A percentile compares a stretch with the other conserved stretches of the same genome.
Evolutionary conservation across 2,113 vertebrate species (phyloP).

Genomic region (Nerophis ophidion): DNA sequence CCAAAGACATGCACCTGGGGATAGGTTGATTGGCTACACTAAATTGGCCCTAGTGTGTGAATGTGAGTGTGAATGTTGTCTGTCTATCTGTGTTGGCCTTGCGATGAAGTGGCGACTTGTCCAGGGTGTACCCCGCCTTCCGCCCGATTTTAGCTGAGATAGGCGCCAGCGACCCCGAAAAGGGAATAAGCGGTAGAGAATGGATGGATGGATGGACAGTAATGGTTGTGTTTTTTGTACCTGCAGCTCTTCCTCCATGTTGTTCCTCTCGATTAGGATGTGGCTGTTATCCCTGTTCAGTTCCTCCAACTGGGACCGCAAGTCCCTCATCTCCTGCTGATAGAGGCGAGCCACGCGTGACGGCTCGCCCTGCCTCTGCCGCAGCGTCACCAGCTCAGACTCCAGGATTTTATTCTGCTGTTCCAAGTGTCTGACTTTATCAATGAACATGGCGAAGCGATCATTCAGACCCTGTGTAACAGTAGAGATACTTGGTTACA

Average conservation of each 20-base stretch:
- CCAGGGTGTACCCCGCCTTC: too few relatives aligned
- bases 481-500: neutral
- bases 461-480: constrained; percentile 73
- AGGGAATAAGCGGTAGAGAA: too few relatives aligned
- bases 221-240: constrained; percentile 16
- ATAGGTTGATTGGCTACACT: too few relatives aligned
- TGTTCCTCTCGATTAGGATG: constrained; percentile 75
- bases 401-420: constrained; percentile 79
- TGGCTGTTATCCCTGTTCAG: constrained; percentile 71
- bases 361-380: constrained; percentile 75
- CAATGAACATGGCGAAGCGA: constrained; percentile 83
- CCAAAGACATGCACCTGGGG: too few relatives aligned
- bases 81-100: too few relatives aligned
- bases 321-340: constrained; percentile 77
- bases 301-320: constrained; percentile 75
- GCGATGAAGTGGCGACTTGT: too few relatives aligned
- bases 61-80: too few relatives aligned
- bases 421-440: constrained; percentile 81
- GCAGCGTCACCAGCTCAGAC: constrained; percentile 72
- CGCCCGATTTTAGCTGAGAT: too few relatives aligned
- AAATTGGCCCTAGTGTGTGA: too few relatives aligned
- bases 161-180: too few relatives aligned
- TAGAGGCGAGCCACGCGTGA: constrained; percentile 73
- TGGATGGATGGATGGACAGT: too few relatives aligned
- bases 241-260: constrained; percentile 77